phyloP scores from a whole-genome alignment of 2,888 invertebrate genomes.

The Aphodius granarius region DNA sequence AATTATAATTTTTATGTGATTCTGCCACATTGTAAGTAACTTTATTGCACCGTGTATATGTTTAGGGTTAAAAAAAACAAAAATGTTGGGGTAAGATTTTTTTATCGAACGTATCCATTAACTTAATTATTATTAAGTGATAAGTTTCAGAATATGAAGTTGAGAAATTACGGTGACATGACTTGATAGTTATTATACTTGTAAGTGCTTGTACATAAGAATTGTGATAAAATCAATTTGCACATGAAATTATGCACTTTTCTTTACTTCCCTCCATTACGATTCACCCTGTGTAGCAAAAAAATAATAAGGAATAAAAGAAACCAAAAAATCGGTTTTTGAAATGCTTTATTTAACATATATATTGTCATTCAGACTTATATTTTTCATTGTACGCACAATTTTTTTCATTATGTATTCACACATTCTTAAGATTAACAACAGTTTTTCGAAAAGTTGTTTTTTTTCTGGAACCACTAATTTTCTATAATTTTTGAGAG shows the following conservation, averaged over 20 bases:
- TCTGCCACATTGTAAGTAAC: neutral
- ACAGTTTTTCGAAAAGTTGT: too few species aligned
- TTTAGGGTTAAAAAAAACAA: neutral
- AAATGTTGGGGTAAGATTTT: neutral
- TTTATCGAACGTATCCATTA: neutral
- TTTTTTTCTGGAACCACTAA: too few species aligned
- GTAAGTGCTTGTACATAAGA: constrained; percentile 55
- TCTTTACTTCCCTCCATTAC: neutral
- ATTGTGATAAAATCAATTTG: constrained; percentile 56
- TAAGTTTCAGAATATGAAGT: neutral
- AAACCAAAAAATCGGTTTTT: constrained; percentile 1
- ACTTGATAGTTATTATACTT: constrained; percentile 25
- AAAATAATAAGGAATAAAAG: neutral
- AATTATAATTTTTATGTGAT: neutral
- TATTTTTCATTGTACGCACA: constrained; percentile 5
- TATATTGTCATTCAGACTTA: constrained; percentile 24
- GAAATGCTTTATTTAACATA: constrained; percentile 2
- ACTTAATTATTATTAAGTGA: neutral
- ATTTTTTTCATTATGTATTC: neutral
- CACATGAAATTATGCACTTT: constrained; percentile 41
- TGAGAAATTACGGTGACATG: neutral
- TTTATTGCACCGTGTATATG: neutral
- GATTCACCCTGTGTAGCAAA: neutral
- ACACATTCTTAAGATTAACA: neutral
- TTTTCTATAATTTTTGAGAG: too few species aligned